phyloP scores from a whole-genome alignment of 1,140 invertebrate genomes.

The Drosophila carrolli region DNA sequence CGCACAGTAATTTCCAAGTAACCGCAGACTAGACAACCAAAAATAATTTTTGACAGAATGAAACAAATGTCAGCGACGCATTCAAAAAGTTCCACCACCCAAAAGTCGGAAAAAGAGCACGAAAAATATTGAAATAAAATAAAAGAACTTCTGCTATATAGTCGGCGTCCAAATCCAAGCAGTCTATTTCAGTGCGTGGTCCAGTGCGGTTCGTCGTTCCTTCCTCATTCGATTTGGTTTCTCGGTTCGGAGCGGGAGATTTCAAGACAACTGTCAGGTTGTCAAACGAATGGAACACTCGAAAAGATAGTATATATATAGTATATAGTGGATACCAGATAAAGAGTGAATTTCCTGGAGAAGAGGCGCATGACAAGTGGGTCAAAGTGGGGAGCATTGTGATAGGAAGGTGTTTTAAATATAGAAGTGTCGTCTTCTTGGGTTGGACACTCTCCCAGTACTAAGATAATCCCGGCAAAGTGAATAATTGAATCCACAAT shows the following conservation, averaged over 20 bases:
- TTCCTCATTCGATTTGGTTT: slow-evolving; percentile 5
- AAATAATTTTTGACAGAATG: slow-evolving; percentile 60
- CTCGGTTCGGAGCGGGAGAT: slow-evolving; percentile 12
- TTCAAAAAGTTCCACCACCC: slow-evolving; percentile 30
- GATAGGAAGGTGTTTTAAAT: slow-evolving; percentile 36
- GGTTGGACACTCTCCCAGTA: neutral
- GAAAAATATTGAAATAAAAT: slow-evolving; percentile 42
- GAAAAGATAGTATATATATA: slow-evolving; percentile 8
- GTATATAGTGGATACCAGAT: slow-evolving; percentile 33
- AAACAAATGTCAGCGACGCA: slow-evolving; percentile 50
- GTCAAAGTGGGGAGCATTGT: slow-evolving; percentile 50
- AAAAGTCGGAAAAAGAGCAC: slow-evolving; percentile 4
- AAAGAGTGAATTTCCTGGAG: slow-evolving; percentile 50
- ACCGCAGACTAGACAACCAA: slow-evolving; percentile 15
- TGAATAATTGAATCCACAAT: slow-evolving; percentile 65
- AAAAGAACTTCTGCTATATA: slow-evolving; percentile 29
- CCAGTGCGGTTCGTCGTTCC: slow-evolving; percentile 70
- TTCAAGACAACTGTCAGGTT: slow-evolving; percentile 64
- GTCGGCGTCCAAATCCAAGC: slow-evolving; percentile 42
- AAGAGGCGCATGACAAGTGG: slow-evolving; percentile 46
- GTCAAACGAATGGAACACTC: slow-evolving; percentile 65
- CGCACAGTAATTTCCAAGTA: slow-evolving; percentile 14
- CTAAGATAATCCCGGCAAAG: slow-evolving; percentile 39
- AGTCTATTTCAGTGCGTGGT: slow-evolving; percentile 83
- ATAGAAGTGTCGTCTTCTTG: slow-evolving; percentile 54